Base-by-base conservation (phyloP, 2,113 vertebrate species). In the Nannospalax galili region DNA sequence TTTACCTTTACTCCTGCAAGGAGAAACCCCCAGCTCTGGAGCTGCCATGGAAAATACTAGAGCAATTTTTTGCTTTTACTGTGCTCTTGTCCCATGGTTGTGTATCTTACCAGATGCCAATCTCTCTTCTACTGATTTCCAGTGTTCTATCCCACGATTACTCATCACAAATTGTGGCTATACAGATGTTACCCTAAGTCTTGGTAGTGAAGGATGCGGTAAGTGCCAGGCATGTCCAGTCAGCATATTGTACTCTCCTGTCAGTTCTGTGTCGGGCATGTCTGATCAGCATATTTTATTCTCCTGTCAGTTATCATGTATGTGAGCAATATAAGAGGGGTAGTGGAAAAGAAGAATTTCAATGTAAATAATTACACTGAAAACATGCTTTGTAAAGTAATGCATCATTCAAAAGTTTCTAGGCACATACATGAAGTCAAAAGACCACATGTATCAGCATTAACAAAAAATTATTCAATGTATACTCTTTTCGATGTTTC, bases 381-480 rank as follows among this genome's bases (percentile, higher is more conserved):
- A 96, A 96, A 74, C 30, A 22, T 87, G 37, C 65, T 26, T 62
- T 91, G 69, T 81, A 65, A 72, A 37, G 78, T 30, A 42, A 79
- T 86, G 40, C 28, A 79, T 93, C 74, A 84, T 93, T 78, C 89
- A 97, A 92, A 17, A 65, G 19, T 84, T 92, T 84, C 80, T 78
- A n/a, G 90, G n/a, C 86, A 88, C 62, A 90, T 86, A 93, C 78
- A 62, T 96, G 45, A 94, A 92, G 94, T 93, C 42, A 84, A 86
- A 92, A 97, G 87, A 84, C n/a, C 35, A 90, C 37, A 95, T 92
- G n/a, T 62, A 77, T 90, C 73, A 60, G 94, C 45, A 80, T 75
- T 69, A 65, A 42, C 40, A 6, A 64, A 80, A 78, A 81, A 56
- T 64, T 5, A n/a, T 81, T 28, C 56, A 81, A 73, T 73, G 92